Evolutionary conservation across 2,888 invertebrate species (phyloP).

Genomic region (Beris chalybata): DNA sequence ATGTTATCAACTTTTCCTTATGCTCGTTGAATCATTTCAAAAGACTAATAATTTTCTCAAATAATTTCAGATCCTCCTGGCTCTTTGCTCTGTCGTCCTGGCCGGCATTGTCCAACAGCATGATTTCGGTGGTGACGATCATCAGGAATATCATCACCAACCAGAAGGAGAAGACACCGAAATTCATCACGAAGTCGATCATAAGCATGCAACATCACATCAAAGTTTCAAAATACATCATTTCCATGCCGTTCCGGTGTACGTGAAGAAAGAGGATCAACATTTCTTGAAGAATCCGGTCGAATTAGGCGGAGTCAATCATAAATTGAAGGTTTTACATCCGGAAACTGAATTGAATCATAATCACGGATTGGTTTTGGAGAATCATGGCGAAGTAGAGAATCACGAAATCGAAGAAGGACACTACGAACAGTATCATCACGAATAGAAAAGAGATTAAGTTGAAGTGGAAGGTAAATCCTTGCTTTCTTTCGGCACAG

Average conservation of each 20-base stretch:
- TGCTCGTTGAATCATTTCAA: no score
- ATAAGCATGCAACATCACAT: constrained; percentile 69
- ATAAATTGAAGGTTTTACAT: constrained; percentile 63
- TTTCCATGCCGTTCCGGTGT: constrained; percentile 70
- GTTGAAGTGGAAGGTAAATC: neutral
- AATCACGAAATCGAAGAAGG: constrained; percentile 26
- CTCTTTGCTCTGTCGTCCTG: constrained; percentile 31
- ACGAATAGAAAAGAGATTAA: constrained; percentile 5
- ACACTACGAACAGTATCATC: constrained; percentile 28
- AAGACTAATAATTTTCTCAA: no score
- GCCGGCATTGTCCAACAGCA: constrained; percentile 38
- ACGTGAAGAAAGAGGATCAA: constrained; percentile 68
- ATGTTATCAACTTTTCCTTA: no score
- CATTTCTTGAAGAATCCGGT: constrained; percentile 67
- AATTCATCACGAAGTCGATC: constrained; percentile 64
- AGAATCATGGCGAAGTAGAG: constrained; percentile 59
- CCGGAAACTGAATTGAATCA: constrained; percentile 64
- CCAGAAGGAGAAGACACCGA: constrained; percentile 58
- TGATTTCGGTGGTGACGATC: constrained; percentile 31
- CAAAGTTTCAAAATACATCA: constrained; percentile 72
- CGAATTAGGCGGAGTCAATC: constrained; percentile 65
- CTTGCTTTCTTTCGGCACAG: neutral
- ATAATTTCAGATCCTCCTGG: constrained; percentile 33
- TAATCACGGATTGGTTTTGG: constrained; percentile 63
- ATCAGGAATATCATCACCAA: constrained; percentile 51